A percentile compares a stretch with the other conserved stretches of the same genome.
These are phyloP conservation scores for Characodon lateralis DNA, from an alignment of 2,797 vertebrate species.

Conservation along the genomic window DNA sequence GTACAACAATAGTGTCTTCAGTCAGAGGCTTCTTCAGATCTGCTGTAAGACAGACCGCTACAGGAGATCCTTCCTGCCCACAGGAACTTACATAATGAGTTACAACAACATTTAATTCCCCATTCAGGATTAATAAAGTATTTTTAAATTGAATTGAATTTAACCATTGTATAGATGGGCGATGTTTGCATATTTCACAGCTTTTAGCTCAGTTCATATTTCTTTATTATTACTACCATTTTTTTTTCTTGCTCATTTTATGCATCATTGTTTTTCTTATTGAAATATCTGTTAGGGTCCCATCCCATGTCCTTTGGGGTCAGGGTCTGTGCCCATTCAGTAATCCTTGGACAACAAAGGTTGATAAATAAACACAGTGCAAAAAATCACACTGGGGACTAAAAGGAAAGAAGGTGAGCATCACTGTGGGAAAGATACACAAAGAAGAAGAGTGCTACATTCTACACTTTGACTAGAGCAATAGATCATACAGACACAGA, in stretches of 20 bases:
- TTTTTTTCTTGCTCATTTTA: background rate
- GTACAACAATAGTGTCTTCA: no score
- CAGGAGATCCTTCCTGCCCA: no score
- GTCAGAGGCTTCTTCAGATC: no score
- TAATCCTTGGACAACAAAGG: conserved; percentile 13
- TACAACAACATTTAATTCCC: no score
- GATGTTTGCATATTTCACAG: background rate
- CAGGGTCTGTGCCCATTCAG: background rate
- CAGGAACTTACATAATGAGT: no score
- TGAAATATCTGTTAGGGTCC: background rate
- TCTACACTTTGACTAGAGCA: conserved; percentile 49
- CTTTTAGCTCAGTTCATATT: background rate
- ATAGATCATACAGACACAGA: conserved; percentile 20
- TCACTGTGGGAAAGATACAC: conserved; percentile 70
- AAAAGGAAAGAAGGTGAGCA: background rate
- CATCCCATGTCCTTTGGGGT: background rate
- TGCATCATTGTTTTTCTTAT: background rate
- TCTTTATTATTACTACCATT: background rate
- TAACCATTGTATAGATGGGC: no score
- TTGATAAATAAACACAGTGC: conserved; percentile 3
- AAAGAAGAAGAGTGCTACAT: conserved; percentile 60
- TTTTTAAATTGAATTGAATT: no score
- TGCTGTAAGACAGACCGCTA: no score
- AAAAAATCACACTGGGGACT: conserved; percentile 3
- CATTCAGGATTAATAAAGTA: no score